Percentiles rank a stretch among this genome's conserved stretches.
Evolutionary conservation across 2,113 vertebrate species (phyloP).

Genomic region (Dromiciops gliroides): DNA sequence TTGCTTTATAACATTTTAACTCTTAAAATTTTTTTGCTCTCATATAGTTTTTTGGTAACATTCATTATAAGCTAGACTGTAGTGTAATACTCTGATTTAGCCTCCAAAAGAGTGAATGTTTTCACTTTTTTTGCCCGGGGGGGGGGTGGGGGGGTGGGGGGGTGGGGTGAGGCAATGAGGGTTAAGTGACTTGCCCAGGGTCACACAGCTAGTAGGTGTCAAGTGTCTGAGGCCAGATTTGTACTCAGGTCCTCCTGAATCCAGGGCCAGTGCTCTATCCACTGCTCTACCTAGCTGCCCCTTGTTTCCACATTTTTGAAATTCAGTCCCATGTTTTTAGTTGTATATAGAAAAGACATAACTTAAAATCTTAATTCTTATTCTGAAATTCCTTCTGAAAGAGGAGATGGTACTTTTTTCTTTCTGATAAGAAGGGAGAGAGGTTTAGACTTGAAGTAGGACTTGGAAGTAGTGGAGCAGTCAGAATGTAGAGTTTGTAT

Average conservation of each 20-base stretch:
- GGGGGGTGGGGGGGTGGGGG: too few relatives aligned
- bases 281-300: too few relatives aligned
- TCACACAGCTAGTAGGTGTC: too few relatives aligned
- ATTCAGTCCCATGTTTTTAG: background rate
- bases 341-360: slow-evolving; percentile 30
- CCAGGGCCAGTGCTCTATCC: too few relatives aligned
- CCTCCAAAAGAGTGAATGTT: slow-evolving; percentile 17
- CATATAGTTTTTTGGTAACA: background rate
- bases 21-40: background rate
- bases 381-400: slow-evolving; percentile 50
- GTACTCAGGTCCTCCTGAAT: too few relatives aligned
- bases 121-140: slow-evolving; percentile 45
- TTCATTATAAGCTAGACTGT: background rate
- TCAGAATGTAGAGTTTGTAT: background rate
- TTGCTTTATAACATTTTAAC: background rate
- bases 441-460: slow-evolving; percentile 25
- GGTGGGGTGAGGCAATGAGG: too few relatives aligned
- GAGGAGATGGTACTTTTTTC: background rate
- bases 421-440: slow-evolving; percentile 33
- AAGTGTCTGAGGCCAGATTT: too few relatives aligned
- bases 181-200: too few relatives aligned
- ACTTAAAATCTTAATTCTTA: slow-evolving; percentile 43
- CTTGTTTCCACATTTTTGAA: slow-evolving; percentile 28
- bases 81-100: slow-evolving; percentile 12
- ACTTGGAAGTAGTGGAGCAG: slow-evolving; percentile 1